Conservation (phyloP, 2,888 invertebrate genomes). For the Panorpa germanica region DNA sequence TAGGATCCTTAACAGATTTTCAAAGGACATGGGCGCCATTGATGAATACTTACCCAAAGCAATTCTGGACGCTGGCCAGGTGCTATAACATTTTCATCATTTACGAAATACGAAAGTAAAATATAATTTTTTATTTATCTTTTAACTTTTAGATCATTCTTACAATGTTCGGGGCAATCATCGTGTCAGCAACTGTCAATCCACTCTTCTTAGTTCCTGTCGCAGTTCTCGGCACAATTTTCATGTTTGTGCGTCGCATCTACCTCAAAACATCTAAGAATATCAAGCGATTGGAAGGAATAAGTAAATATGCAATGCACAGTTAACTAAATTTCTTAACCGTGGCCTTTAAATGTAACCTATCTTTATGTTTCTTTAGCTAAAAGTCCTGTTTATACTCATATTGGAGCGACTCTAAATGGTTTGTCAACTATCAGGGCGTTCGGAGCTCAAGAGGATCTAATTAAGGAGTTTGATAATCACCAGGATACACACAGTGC, state of each 20-base stretch:
- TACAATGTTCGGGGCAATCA: constrained; percentile 32
- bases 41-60: constrained; percentile 59
- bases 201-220: constrained; percentile 39
- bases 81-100: too few relatives aligned
- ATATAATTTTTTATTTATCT: too few relatives aligned
- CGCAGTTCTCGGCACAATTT: constrained; percentile 31
- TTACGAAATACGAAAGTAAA: too few relatives aligned
- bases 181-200: constrained; percentile 40
- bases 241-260: constrained; percentile 35
- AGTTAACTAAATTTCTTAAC: constrained; percentile 4
- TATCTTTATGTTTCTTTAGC: constrained; percentile 26
- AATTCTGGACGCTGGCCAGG: constrained; percentile 43
- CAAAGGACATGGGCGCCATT: constrained; percentile 68
- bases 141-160: constrained; percentile 22
- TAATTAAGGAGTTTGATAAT: constrained; percentile 38
- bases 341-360: neutral
- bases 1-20: constrained; percentile 57
- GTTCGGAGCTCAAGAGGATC: constrained; percentile 38
- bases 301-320: constrained; percentile 26
- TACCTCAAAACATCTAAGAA: constrained; percentile 51
- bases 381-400: constrained; percentile 62
- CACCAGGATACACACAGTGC: constrained; percentile 43
- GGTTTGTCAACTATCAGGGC: constrained; percentile 62
- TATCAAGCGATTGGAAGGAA: constrained; percentile 42
- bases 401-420: constrained; percentile 51